Base-by-base conservation (phyloP, 2,888 invertebrate genomes). In the Cataglyphis livida region DNA sequence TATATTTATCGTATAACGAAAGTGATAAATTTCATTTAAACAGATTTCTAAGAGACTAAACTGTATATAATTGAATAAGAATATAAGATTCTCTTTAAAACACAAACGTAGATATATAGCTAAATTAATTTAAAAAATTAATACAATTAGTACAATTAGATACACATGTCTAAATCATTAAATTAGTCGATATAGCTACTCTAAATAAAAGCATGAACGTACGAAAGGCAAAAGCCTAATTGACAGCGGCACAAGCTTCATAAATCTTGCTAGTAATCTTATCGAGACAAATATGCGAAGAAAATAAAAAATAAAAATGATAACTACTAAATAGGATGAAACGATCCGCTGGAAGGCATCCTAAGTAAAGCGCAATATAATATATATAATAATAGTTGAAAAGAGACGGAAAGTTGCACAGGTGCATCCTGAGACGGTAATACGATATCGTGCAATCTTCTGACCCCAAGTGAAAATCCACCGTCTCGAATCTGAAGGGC, bases 361-460 rank as follows among this genome's bases (percentile, higher is more conserved):
- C 41, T 12, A 21, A 41, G 10, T n/a, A 38, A 54, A 54, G 35
- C 35, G 15, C 28, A n/a, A 61, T 32, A 54, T 7, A 44, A 68
- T 51, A 48, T 12, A 61, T 32, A 54, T 4, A 44, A 68, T 51
- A 48, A 59, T 15, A 74, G 35, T 15, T 28, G 70, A 0, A 35
- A 35, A 35, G 32, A 75, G 75, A 66, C 10, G 62, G 62, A 51
- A 74, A 75, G 48, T 51, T 62, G 86, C 91, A 86, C 89, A 90
- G 91, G 89, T 89, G 89, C 87, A 89, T 66, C 85, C 84, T 83
- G 74, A 62, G 44, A 85, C 82, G 82, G 92, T 90, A 92, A 92
- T 84, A 54, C 83, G 92, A 92, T 90, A 91, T 91, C 92, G 92
- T 91, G 92, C 85, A 91, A 92, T 88, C 87, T 87, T 85, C 81